These are phyloP conservation scores for Mycteria americana DNA, from an alignment of 2,797 vertebrate genomes.

Conservation along the genomic window DNA sequence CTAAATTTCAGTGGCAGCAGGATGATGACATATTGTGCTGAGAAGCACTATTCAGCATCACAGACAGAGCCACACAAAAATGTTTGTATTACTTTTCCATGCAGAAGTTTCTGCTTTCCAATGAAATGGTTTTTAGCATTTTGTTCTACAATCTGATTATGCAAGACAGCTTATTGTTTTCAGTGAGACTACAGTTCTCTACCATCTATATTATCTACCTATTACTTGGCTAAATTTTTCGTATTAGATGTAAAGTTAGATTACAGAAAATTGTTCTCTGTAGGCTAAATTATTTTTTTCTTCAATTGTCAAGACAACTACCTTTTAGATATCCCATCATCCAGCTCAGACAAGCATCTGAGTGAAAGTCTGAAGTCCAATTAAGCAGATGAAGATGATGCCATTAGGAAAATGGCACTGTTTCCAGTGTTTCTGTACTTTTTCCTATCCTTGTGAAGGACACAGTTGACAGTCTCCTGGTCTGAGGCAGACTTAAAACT, in stretches of 20 bases:
- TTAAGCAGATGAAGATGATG: background rate
- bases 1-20: background rate
- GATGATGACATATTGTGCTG: background rate
- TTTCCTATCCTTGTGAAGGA: background rate
- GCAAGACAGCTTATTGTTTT: background rate
- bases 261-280: background rate
- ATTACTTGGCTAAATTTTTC: background rate
- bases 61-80: background rate
- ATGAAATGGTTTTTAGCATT: background rate
- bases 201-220: background rate
- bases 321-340: background rate
- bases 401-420: background rate
- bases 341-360: background rate
- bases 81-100: background rate
- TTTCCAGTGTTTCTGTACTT: background rate
- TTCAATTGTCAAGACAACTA: background rate
- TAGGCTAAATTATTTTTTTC: background rate
- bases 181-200: background rate
- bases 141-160: background rate
- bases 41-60: background rate
- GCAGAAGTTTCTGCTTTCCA: background rate
- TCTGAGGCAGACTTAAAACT: background rate
- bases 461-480: background rate
- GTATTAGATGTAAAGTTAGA: background rate
- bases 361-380: background rate